These are phyloP conservation scores for Amblyopsis hoosieri DNA, from an alignment of 2,797 vertebrate genomes.

Conservation along the genomic window DNA sequence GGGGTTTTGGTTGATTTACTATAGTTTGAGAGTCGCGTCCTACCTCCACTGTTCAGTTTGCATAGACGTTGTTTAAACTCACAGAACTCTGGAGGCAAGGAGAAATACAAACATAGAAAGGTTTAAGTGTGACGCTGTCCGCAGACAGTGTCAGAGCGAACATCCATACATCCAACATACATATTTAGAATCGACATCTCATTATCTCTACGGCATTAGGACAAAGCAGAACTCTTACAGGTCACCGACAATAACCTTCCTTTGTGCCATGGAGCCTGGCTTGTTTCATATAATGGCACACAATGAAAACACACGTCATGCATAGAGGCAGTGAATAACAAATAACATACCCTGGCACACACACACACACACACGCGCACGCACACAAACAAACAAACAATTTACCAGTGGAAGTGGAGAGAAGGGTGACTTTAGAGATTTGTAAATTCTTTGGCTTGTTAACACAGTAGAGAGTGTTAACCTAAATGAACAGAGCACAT, in stretches of 20 bases:
- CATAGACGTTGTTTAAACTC: constrained; percentile 15
- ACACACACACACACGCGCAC: constrained; percentile 5
- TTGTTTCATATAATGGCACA: constrained; percentile 31
- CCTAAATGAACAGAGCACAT: not conserved
- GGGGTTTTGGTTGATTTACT: not conserved
- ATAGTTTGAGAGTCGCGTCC: not conserved
- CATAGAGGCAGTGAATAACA: constrained; percentile 1
- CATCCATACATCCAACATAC: not conserved
- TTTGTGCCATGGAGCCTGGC: constrained; percentile 34
- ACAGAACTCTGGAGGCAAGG: constrained; percentile 30
- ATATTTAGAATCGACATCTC: not conserved
- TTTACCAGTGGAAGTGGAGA: not conserved
- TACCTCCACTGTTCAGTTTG: not conserved
- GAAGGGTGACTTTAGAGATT: not conserved
- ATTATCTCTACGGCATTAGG: constrained; percentile 5
- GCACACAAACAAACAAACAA: constrained; percentile 4
- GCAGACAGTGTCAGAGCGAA: constrained; percentile 8
- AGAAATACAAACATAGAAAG: constrained; percentile 19
- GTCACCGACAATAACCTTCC: constrained; percentile 32
- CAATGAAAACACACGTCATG: constrained; percentile 31
- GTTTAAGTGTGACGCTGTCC: not conserved
- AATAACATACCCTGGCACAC: not conserved
- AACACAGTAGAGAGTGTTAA: not conserved
- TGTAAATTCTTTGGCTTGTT: not conserved
- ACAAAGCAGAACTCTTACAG: constrained; percentile 28